Evolutionary conservation across 2,113 vertebrate species (phyloP).

Genomic region (Platycercus adscitus): DNA sequence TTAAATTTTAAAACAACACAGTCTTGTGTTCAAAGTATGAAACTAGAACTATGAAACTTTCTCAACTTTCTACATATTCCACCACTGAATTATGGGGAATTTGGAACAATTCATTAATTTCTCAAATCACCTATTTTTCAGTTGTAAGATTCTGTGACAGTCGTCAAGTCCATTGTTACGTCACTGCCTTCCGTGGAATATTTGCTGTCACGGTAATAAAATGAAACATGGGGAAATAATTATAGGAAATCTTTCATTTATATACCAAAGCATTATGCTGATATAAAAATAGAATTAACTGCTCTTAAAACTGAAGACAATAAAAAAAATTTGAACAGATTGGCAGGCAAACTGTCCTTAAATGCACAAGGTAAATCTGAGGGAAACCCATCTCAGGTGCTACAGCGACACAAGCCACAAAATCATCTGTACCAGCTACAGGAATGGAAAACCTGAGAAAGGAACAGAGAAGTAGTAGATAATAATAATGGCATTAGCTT

Average conservation of each 20-base stretch:
- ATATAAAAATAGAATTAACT: neutral
- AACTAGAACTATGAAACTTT: neutral
- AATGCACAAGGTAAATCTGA: neutral
- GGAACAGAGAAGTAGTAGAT: neutral
- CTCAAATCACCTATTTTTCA: neutral
- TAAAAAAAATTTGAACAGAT: neutral
- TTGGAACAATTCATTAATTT: neutral
- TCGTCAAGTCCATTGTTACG: fast-evolving
- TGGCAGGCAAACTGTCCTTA: neutral
- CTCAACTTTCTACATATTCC: neutral
- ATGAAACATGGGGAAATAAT: neutral
- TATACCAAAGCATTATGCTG: neutral
- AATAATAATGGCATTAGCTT: neutral
- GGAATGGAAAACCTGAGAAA: neutral
- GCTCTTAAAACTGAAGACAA: neutral
- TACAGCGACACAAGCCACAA: neutral
- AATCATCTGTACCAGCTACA: neutral
- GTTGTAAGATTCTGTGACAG: neutral
- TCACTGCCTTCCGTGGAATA: neutral
- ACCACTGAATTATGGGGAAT: neutral
- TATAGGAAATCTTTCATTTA: neutral
- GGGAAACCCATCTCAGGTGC: neutral
- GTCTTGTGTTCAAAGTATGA: neutral
- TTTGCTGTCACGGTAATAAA: neutral
- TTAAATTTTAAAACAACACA: neutral